A percentile compares a stretch with the other conserved stretches of the same genome.
phyloP scores from a whole-genome alignment of 2,113 vertebrate genomes.

The Nibea albiflora region DNA sequence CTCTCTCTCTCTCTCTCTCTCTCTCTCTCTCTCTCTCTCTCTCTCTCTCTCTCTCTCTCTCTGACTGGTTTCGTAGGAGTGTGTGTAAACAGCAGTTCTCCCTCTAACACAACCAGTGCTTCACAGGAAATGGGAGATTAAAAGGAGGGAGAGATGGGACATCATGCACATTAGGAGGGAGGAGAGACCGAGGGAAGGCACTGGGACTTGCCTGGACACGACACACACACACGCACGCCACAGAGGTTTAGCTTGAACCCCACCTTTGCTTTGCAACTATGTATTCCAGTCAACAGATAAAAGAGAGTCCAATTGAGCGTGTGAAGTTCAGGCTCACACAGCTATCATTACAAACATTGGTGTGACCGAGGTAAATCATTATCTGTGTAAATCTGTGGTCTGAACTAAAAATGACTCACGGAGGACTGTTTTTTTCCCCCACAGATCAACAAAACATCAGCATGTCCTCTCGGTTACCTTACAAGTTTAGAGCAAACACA shows the following conservation, averaged over 20 bases:
- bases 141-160: constrained; percentile 42
- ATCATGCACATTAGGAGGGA: constrained; percentile 40
- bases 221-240: constrained; percentile 30
- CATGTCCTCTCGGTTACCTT: neutral
- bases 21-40: constrained; percentile 8
- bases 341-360: neutral
- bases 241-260: constrained; percentile 13
- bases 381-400: constrained; percentile 11
- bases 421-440: neutral
- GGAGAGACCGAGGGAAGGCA: constrained; percentile 33
- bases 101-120: constrained; percentile 59
- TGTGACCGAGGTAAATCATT: constrained; percentile 9
- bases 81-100: constrained; percentile 69
- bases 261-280: constrained; percentile 10
- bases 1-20: constrained; percentile 31
- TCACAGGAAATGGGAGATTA: constrained; percentile 62
- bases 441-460: constrained; percentile 18
- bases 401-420: constrained; percentile 28
- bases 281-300: neutral
- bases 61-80: constrained; percentile 33
- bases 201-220: constrained; percentile 68
- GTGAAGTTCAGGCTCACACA: neutral
- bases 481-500: constrained; percentile 1
- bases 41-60: neutral
- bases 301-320: neutral